A percentile compares a stretch with the other conserved stretches of the same genome.
Conservation (phyloP, 2,888 invertebrate species). For the Hypercompe scribonia region DNA sequence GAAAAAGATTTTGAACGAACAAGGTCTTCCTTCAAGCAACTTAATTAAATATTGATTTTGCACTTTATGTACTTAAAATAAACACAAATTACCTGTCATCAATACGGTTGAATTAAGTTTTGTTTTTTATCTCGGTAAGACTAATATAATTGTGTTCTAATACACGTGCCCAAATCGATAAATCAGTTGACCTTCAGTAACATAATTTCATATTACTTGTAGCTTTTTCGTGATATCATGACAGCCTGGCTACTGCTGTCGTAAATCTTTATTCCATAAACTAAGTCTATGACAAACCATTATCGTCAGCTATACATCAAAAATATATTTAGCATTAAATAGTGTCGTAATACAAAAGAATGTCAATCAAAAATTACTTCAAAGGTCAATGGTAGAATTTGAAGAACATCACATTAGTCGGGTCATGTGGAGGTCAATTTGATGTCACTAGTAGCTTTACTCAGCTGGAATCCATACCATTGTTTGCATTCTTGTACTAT, state of each 20-base stretch:
- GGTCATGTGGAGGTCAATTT: slow-evolving; percentile 43
- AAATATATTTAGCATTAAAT: not conserved
- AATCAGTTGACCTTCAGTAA: not conserved
- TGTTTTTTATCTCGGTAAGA: not conserved
- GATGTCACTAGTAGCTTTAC: slow-evolving; percentile 36
- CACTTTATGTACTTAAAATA: not conserved
- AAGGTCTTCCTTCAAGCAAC: not conserved
- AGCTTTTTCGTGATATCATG: too few species aligned
- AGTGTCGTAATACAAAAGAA: not conserved
- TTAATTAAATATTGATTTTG: not conserved
- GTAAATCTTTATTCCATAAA: not conserved
- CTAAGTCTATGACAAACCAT: not conserved
- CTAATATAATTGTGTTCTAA: not conserved
- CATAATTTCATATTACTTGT: not conserved
- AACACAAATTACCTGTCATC: not conserved
- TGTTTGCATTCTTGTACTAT: not conserved
- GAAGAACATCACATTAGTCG: slow-evolving; percentile 25
- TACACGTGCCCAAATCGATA: too few species aligned
- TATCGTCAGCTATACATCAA: not conserved
- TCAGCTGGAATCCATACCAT: slow-evolving; percentile 20
- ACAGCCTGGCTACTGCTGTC: not conserved
- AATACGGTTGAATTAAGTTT: not conserved
- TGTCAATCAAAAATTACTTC: not conserved
- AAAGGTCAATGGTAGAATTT: slow-evolving; percentile 31
- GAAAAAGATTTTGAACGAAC: not conserved